A percentile compares a stretch with the other conserved stretches of the same genome.
Evolutionary conservation across 2,888 invertebrate species (phyloP).

Genomic region (Pammene aurita): DNA sequence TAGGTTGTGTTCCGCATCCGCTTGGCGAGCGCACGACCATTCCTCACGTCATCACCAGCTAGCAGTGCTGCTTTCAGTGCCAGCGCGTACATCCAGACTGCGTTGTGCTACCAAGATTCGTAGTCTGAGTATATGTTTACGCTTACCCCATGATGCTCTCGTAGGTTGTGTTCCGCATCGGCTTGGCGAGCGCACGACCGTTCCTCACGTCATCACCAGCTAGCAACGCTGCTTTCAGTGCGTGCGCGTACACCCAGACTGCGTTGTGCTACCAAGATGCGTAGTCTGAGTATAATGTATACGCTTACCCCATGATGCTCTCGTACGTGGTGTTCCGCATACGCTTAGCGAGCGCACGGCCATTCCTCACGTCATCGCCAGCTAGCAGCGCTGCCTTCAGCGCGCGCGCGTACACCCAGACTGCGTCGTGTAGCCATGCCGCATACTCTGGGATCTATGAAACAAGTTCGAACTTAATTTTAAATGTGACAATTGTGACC

Average conservation of each 20-base stretch:
- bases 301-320: conserved; percentile 91
- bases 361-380: conserved; percentile 89
- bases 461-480: not conserved
- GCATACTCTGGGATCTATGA: conserved; percentile 92
- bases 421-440: conserved; percentile 96
- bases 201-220: not conserved
- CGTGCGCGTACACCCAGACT: not conserved
- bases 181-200: not conserved
- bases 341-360: conserved; percentile 90
- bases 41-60: no score
- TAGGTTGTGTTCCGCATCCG: conserved; percentile 90
- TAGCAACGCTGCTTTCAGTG: not conserved
- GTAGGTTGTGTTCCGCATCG: not conserved
- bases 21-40: conserved; percentile 79
- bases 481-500: not conserved
- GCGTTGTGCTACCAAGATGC: not conserved
- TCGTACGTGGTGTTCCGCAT: conserved; percentile 91
- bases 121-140: not conserved
- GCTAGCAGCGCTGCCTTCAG: conserved; percentile 87
- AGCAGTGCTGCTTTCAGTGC: no score
- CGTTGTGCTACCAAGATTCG: conserved; percentile 68
- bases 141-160: not conserved
- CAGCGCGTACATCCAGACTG: conserved; percentile 45
- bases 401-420: conserved; percentile 94
- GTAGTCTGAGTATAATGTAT: not conserved